phyloP scores from a whole-genome alignment of 2,113 vertebrate species.

The Tupaia tana region DNA sequence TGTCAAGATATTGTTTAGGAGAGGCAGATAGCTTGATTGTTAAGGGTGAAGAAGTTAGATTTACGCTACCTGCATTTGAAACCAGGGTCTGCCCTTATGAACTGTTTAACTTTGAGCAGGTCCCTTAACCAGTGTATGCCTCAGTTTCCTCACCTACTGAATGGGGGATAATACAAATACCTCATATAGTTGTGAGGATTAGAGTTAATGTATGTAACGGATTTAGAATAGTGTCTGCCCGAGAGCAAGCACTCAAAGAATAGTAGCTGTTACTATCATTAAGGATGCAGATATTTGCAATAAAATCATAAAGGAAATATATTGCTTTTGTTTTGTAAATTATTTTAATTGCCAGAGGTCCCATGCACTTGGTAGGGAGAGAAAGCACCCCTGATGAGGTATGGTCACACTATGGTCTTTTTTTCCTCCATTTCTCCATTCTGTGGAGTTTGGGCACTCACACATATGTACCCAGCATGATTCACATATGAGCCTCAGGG shows the following conservation, averaged over 20 bases:
- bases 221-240: not conserved
- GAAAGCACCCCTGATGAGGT: too few relatives aligned
- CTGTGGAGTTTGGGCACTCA: too few relatives aligned
- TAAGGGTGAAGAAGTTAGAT: not conserved
- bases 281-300: not conserved
- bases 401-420: too few relatives aligned
- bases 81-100: not conserved
- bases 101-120: not conserved
- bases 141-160: not conserved
- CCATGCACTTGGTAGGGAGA: too few relatives aligned
- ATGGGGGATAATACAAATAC: not conserved
- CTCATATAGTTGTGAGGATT: not conserved
- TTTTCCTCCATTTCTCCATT: too few relatives aligned
- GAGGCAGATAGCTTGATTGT: not conserved
- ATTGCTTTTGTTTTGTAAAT: too few relatives aligned
- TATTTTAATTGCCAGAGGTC: too few relatives aligned
- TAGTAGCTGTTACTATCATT: not conserved
- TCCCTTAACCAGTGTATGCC: not conserved
- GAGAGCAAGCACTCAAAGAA: not conserved
- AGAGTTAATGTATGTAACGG: not conserved
- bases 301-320: not conserved
- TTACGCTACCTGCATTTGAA: not conserved
- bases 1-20: not conserved
- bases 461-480: too few relatives aligned
- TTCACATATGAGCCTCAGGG: too few relatives aligned